Percentiles rank a stretch among this genome's conserved stretches.
Conservation (phyloP, 2,113 vertebrate species). For the Gopherus evgoodei region DNA sequence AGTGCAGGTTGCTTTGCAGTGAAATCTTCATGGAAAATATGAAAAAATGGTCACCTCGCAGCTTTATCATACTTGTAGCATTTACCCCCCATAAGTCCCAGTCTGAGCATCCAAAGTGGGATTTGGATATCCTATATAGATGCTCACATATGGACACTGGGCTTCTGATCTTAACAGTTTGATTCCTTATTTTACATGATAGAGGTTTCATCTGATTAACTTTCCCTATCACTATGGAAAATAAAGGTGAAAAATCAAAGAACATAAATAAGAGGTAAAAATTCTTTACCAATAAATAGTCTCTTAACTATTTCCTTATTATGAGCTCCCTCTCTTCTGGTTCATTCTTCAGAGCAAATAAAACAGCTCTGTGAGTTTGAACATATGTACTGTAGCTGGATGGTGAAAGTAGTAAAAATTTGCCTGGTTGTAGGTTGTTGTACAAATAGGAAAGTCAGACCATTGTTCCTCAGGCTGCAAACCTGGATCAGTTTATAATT, state of each 20-base stretch:
- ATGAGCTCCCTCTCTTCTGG: slow-evolving; percentile 39
- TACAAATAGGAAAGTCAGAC: not conserved
- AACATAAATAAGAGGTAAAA: slow-evolving; percentile 34
- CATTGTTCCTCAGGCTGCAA: slow-evolving; percentile 50
- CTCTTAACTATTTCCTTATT: slow-evolving; percentile 42
- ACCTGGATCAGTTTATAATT: slow-evolving; percentile 63
- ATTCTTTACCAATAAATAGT: slow-evolving; percentile 37
- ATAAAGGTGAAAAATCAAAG: slow-evolving; percentile 58
- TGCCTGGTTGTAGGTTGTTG: slow-evolving; percentile 17
- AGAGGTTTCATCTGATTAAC: slow-evolving; percentile 53
- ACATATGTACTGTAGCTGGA: not conserved
- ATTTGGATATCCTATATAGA: slow-evolving; percentile 31
- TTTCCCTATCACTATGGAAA: slow-evolving; percentile 36
- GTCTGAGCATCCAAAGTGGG: not conserved
- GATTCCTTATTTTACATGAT: slow-evolving; percentile 36
- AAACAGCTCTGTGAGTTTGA: not conserved
- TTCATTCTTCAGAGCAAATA: slow-evolving; percentile 29
- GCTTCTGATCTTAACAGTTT: slow-evolving; percentile 12
- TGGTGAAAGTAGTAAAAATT: not conserved
- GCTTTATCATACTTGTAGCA: not conserved
- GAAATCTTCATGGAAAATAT: not conserved
- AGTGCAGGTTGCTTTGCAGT: not conserved
- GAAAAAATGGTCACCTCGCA: not conserved
- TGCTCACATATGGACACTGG: slow-evolving; percentile 19
- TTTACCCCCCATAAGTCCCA: not conserved